These are phyloP conservation scores for Ellobius talpinus DNA, from an alignment of 2,113 vertebrate species.

Conservation along the genomic window DNA sequence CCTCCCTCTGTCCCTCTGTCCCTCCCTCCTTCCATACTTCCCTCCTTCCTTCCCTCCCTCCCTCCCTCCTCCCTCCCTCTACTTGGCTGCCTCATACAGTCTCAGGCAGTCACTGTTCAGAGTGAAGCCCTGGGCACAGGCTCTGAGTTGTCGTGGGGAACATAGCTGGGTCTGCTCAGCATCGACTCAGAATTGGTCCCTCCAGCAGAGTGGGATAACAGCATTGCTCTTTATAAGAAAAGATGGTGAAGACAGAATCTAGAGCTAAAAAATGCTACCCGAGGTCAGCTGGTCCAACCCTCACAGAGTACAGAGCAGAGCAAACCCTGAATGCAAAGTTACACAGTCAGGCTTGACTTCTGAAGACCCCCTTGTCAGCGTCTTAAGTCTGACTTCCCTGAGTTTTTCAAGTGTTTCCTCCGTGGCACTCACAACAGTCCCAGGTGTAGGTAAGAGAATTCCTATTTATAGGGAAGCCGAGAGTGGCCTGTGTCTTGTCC, in stretches of 20 bases:
- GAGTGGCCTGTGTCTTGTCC: background rate
- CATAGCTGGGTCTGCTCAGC: background rate
- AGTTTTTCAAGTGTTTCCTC: background rate
- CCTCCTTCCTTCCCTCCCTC: background rate
- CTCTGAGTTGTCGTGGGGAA: background rate
- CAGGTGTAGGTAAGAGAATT: background rate
- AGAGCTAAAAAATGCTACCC: background rate
- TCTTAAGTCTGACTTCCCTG: background rate
- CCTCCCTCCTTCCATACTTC: background rate
- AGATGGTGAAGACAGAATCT: background rate
- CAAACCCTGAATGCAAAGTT: background rate
- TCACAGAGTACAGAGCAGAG: background rate
- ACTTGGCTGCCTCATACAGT: background rate
- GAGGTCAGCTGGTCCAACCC: background rate
- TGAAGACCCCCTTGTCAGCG: accelerated
- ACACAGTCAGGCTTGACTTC: background rate
- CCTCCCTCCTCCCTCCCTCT: background rate
- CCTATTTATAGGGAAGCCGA: background rate
- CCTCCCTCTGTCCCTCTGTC: too few species aligned
- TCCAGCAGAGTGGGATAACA: background rate
- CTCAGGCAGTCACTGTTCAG: background rate
- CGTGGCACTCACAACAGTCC: background rate
- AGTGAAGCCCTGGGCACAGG: background rate
- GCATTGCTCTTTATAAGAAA: background rate
- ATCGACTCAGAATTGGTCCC: background rate